phyloP scores from a whole-genome alignment of 2,113 vertebrate species.

The Uria aalge region DNA sequence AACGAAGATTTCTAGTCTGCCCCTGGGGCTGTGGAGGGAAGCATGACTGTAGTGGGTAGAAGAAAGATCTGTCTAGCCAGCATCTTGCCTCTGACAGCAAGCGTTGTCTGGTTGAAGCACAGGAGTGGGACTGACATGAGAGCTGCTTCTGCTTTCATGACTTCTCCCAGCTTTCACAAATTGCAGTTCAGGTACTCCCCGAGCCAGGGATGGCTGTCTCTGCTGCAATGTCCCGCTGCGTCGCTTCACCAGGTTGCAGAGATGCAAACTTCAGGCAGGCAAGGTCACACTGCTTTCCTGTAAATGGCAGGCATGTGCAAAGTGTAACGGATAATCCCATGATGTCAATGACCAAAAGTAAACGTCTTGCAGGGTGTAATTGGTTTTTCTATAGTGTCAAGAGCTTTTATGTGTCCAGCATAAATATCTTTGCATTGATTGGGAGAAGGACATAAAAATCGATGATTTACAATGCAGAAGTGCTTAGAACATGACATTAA shows the following conservation, averaged over 20 bases:
- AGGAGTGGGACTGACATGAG: neutral
- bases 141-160: neutral
- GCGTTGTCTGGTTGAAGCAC: neutral
- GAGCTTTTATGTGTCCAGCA: constrained; percentile 70
- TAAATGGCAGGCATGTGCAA: constrained; percentile 44
- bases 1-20: neutral
- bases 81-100: neutral
- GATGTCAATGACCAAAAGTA: constrained; percentile 49
- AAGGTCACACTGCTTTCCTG: constrained; percentile 47
- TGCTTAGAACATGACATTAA: constrained; percentile 58
- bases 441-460: constrained; percentile 69
- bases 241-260: neutral
- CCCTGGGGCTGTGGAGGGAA: neutral
- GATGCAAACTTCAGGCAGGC: neutral
- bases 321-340: constrained; percentile 59
- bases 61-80: neutral
- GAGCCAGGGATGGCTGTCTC: neutral
- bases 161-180: neutral
- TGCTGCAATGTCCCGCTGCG: rapidly evolving
- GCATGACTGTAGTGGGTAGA: neutral
- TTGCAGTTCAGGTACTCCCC: neutral
- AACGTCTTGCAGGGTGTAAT: constrained; percentile 51
- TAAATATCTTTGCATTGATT: constrained; percentile 73
- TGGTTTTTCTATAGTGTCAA: constrained; percentile 65
- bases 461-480: constrained; percentile 48